Percentiles rank a stretch among this genome's conserved stretches.
phyloP scores from a whole-genome alignment of 2,113 vertebrate species.

The Salvator merianae region DNA sequence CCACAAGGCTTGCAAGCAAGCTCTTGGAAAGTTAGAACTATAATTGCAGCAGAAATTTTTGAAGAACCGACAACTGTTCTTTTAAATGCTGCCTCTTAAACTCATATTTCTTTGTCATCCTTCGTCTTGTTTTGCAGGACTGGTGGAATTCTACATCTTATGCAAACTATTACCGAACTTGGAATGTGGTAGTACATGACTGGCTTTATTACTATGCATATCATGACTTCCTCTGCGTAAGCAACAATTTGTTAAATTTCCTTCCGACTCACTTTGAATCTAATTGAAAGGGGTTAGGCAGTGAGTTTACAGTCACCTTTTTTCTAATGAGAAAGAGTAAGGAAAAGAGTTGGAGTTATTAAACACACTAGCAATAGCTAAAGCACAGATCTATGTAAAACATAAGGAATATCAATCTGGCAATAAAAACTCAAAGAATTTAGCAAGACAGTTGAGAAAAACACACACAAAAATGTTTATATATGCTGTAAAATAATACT shows the following conservation, averaged over 20 bases:
- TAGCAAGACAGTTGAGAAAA: no score
- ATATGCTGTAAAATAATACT: no score
- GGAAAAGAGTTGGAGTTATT: no score
- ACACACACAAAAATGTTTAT: no score
- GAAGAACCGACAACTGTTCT: background rate
- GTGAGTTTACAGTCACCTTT: background rate
- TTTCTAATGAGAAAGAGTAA: no score
- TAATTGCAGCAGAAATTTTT: background rate
- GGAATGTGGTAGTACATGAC: constrained; percentile 86
- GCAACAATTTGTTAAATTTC: constrained; percentile 17
- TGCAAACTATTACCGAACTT: constrained; percentile 84
- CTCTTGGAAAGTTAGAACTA: background rate
- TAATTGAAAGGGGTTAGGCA: background rate
- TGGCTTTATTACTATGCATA: constrained; percentile 87
- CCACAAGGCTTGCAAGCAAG: background rate
- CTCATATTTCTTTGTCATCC: background rate
- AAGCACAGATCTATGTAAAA: no score
- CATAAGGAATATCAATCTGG: no score
- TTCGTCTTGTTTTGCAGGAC: constrained; percentile 70
- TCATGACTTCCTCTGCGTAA: constrained; percentile 84
- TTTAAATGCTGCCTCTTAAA: background rate
- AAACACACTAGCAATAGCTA: no score
- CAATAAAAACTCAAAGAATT: no score
- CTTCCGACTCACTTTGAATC: background rate
- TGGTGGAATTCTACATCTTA: constrained; percentile 91